A percentile compares a stretch with the other conserved stretches of the same genome.
Evolutionary conservation across 2,888 invertebrate genomes (phyloP).

Genomic region (Tridacna gigas): DNA sequence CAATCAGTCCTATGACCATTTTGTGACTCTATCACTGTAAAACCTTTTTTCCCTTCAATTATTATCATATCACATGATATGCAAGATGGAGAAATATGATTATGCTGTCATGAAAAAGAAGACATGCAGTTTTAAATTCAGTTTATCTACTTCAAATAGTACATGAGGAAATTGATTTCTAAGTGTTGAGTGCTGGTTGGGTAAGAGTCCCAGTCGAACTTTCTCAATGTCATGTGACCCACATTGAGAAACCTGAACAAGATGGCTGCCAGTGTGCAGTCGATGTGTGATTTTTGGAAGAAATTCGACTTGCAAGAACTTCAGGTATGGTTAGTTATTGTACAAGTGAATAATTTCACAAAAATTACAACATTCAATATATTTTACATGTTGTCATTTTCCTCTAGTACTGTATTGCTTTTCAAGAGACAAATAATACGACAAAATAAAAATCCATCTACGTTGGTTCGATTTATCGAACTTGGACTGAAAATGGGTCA

Average conservation of each 20-base stretch:
- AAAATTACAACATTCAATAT: neutral
- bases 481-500: slow-evolving; percentile 21
- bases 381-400: neutral
- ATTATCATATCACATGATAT: no score
- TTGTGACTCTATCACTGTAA: no score
- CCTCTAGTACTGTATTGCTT: neutral
- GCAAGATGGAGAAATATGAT: no score
- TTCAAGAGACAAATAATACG: slow-evolving; percentile 8
- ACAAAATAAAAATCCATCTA: neutral
- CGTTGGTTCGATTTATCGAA: slow-evolving; percentile 24
- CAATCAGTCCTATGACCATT: no score
- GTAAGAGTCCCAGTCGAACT: no score
- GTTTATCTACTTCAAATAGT: no score
- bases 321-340: slow-evolving; percentile 80
- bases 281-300: slow-evolving; percentile 86
- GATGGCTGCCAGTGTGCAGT: slow-evolving; percentile 86
- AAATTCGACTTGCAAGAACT: slow-evolving; percentile 85
- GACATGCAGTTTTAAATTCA: no score
- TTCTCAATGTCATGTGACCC: slow-evolving; percentile 82
- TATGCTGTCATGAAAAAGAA: no score
- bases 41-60: no score
- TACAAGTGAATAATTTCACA: neutral
- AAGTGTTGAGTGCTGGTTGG: no score
- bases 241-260: slow-evolving; percentile 83
- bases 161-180: no score